Evolutionary conservation across 2,113 vertebrate species (phyloP), one percentile per base, ranked within the genome.

Genomic region (Bos taurus): DNA sequence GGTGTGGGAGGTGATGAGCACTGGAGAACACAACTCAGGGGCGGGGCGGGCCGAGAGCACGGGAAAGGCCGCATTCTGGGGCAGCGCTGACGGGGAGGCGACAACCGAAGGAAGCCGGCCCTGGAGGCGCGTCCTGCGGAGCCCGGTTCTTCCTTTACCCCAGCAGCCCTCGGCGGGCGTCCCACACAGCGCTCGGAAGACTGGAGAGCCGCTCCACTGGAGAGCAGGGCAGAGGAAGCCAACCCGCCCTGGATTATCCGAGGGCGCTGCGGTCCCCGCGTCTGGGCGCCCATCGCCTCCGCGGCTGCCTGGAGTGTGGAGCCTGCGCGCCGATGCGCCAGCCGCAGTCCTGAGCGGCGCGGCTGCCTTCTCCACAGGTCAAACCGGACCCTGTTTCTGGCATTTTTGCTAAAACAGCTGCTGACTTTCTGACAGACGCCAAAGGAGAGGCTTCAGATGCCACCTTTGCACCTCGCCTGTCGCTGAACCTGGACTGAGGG

Each of bases 101-200:
- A 7, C n/a, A 3, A 5, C 36, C 5, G 5, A 74, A 6, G 21
- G 16, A 25, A 43, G 71, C 71, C 40, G 12, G 11, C 71, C 64
- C 60, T 14, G 15, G 30, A 7, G 14, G 62, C n/a, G 26, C 2
- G 1, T 28, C 14, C 80, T 10, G 62, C 10, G n/a, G n/a, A 36
- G 46, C 0, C 0, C 2, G 2, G 46, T 7, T 25, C 23, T 26
- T 48, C 28, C 0, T n/a, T 23, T 5, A 6, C 48, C 60, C 36
- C 6, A 0, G 15, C 40, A 21, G n/a, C 46, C 36, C 19, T 5
- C 36, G 0, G 71, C 67, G 8, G 36, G 2, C 15, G 15, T 10
- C 48, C 3, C 5, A 5, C 36, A 12, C 28, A 1, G 46, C 2
- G 9, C 36, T 28, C 2, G 11, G 59, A 21, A 57, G 93, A 10